A percentile compares a stretch with the other conserved stretches of the same genome.
Conservation (phyloP, 2,797 vertebrate species). For the Euphonia xanthogaster region DNA sequence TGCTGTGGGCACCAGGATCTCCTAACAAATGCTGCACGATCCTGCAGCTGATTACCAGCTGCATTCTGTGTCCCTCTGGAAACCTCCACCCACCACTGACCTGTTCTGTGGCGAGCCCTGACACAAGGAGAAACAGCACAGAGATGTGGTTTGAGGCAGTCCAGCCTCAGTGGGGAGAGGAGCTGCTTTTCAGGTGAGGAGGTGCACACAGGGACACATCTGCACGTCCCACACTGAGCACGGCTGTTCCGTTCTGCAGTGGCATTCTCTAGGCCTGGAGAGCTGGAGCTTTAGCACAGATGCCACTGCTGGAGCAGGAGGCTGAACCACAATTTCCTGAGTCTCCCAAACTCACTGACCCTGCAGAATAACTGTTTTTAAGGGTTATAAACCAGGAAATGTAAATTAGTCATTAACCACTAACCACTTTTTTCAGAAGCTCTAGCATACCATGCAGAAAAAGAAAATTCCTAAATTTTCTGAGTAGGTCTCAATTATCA, state of each 20-base stretch:
- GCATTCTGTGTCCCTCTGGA: background rate
- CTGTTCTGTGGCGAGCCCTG: background rate
- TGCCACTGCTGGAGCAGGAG: background rate
- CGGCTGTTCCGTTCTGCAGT: rapidly evolving
- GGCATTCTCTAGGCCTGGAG: background rate
- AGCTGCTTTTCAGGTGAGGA: background rate
- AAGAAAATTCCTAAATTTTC: background rate
- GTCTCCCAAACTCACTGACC: background rate
- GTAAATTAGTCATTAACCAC: background rate
- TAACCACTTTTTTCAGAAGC: background rate
- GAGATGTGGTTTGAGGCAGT: background rate
- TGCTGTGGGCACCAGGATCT: background rate
- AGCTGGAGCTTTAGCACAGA: background rate
- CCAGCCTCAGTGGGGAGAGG: background rate
- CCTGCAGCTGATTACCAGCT: rapidly evolving
- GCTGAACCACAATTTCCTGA: background rate
- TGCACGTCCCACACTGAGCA: rapidly evolving
- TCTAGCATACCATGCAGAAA: background rate
- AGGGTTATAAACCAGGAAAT: background rate
- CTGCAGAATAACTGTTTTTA: background rate
- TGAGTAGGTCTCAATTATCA: background rate
- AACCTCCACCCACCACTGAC: background rate
- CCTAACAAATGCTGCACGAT: background rate
- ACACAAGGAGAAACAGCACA: background rate
- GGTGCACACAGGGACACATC: rapidly evolving